phyloP scores from a whole-genome alignment of 2,113 vertebrate genomes.

The Ochotona curzoniae region DNA sequence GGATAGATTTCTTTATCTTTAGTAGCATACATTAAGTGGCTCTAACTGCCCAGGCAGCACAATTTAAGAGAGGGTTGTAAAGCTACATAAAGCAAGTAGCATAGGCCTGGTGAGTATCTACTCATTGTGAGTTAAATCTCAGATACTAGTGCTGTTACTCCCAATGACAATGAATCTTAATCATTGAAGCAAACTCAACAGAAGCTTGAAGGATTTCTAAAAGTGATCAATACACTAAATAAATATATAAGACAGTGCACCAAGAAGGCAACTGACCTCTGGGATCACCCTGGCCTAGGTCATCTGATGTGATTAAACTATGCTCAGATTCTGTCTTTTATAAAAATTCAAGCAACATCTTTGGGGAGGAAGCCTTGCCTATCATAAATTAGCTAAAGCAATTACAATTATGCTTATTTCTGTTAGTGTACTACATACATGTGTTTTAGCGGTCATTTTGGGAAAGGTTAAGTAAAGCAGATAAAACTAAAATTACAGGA shows the following conservation, averaged over 20 bases:
- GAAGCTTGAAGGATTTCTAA: not conserved
- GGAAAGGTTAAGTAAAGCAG: conserved; percentile 58
- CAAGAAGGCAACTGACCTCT: not conserved
- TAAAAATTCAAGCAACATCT: not conserved
- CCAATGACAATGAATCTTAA: not conserved
- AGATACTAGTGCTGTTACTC: not conserved
- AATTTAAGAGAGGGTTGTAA: not conserved
- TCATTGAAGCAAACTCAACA: not conserved
- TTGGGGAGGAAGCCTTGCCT: conserved; percentile 1
- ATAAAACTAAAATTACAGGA: conserved; percentile 52
- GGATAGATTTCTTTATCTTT: too few relatives aligned
- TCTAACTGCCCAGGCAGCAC: not conserved
- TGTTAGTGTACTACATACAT: not conserved
- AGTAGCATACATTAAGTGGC: too few relatives aligned
- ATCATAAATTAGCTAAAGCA: not conserved
- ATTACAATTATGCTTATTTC: not conserved
- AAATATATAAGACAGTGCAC: not conserved
- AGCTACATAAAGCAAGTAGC: not conserved
- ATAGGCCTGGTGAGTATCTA: too few relatives aligned
- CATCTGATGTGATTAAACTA: not conserved
- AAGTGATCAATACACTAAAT: not conserved
- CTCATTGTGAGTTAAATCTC: not conserved
- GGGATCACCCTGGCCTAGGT: not conserved
- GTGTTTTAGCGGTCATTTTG: conserved; percentile 23
- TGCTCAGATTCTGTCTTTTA: not conserved